Conservation (phyloP, 2,888 invertebrate genomes). For the Euproctis similis region DNA sequence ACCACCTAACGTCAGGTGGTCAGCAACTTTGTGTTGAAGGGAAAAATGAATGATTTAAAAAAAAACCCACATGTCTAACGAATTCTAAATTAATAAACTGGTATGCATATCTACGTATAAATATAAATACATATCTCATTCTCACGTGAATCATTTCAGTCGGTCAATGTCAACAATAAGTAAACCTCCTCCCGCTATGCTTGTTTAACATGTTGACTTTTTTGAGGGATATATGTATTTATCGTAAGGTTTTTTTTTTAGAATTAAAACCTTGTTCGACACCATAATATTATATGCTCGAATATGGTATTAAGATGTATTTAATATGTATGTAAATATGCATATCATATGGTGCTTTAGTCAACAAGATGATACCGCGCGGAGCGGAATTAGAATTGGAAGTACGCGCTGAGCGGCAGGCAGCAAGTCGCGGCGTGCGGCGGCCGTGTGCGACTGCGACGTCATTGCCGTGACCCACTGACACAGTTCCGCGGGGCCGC, state of each 20-base stretch:
- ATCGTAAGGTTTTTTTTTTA: too few species aligned
- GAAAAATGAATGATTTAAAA: too few species aligned
- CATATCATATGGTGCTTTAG: slow-evolving; percentile 26
- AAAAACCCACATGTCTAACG: slow-evolving; percentile 27
- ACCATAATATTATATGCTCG: too few species aligned
- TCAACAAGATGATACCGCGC: slow-evolving; percentile 53
- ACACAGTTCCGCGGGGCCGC: slow-evolving; percentile 79
- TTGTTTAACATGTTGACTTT: slow-evolving; percentile 26
- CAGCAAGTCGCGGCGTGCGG: slow-evolving; percentile 63
- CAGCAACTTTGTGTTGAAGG: too few species aligned
- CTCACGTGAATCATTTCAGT: slow-evolving; percentile 48
- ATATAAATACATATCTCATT: too few species aligned
- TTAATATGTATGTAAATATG: slow-evolving; percentile 23
- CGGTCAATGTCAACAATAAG: slow-evolving; percentile 57
- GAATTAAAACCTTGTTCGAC: too few species aligned
- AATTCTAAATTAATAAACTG: slow-evolving; percentile 34
- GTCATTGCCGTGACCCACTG: slow-evolving; percentile 83
- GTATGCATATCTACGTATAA: too few species aligned
- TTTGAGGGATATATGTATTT: too few species aligned
- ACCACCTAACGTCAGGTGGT: too few species aligned
- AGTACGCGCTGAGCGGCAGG: slow-evolving; percentile 55
- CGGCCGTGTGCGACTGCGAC: slow-evolving; percentile 73
- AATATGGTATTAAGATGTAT: too few species aligned
- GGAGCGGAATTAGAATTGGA: slow-evolving; percentile 76
- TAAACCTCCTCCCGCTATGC: slow-evolving; percentile 19